Evolutionary conservation across 2,113 vertebrate species (phyloP), one percentile per base, ranked within the genome.

Genomic region (Cyprinodon variegatus): DNA sequence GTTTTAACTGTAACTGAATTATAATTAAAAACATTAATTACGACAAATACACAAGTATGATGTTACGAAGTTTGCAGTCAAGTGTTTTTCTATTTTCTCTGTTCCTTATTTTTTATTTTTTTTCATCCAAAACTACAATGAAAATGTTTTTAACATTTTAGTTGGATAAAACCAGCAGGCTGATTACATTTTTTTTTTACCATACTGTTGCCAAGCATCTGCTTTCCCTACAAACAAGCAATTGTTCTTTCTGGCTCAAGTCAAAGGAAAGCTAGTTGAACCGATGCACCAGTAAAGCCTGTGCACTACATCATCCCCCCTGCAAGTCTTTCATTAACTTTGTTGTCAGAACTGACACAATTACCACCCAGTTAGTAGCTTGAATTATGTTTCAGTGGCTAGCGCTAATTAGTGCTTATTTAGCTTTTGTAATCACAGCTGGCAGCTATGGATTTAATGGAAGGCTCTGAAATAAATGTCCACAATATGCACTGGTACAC

Each of bases 371-470:
- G 65, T 88, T 77, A 68, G 79, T 22, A 45, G 50, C 46, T 13
- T 39, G 70, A 77, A 29, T 82, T 70, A 43, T 81, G 22, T 63
- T 81, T 74, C 38, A 79, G 68, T 12, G 36, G 29, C 20, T 11
- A 46, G 3, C 10, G 4, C 66, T 83, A 74, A 85, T 87, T 77
- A 80, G 76, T 17, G 62, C 29, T 41, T 59, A 76, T 68, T 72
- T 75, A n/a, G 41, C 60, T 43, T 53, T 40, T 65, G 59, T 37
- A 83, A 74, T 74, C 84, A 68, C 40, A 76, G 48, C 22, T 72
- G 50, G 68, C 79, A n/a, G 40, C 71, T 82, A 83, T 83, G 79
- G 77, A 73, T 86, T 76, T 66, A 71, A 61, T 45, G 36, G 1
- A 36, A n/a, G 17, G 3, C 38, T 62, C 11, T 60, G 17, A 66